Conservation (phyloP, 2,888 invertebrate genomes). For the Muscina levida region DNA sequence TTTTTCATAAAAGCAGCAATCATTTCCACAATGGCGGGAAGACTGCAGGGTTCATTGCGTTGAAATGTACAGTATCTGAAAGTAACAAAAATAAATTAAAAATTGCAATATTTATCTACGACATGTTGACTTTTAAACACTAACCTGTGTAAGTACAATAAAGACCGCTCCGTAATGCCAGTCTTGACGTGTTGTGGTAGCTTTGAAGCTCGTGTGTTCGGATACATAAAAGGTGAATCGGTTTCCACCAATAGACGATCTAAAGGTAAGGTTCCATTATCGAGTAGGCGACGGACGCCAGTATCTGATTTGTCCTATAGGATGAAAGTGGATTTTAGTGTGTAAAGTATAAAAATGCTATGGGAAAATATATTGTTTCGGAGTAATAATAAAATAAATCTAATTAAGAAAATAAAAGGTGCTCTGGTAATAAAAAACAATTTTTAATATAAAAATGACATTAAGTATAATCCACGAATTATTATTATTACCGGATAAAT, state of each 20-base stretch:
- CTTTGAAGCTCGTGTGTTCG: constrained; percentile 95
- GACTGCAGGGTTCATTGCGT: constrained; percentile 96
- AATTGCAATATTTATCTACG: too few species aligned
- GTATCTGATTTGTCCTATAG: constrained; percentile 92
- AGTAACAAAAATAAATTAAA: not conserved
- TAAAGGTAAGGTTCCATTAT: constrained; percentile 89
- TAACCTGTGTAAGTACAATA: constrained; percentile 79
- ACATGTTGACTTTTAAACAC: constrained; percentile 1
- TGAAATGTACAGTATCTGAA: constrained; percentile 94
- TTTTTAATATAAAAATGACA: too few species aligned
- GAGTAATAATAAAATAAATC: not conserved
- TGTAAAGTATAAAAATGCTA: not conserved
- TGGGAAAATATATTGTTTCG: not conserved
- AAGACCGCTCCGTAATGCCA: constrained; percentile 89
- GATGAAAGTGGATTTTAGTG: not conserved
- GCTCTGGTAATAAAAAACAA: too few species aligned
- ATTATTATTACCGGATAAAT: too few species aligned
- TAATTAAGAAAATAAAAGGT: not conserved
- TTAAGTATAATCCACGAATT: too few species aligned
- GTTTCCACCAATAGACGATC: constrained; percentile 94
- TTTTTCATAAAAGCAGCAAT: constrained; percentile 94
- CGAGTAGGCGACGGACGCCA: constrained; percentile 91
- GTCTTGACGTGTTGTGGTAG: constrained; percentile 93
- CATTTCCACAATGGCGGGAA: constrained; percentile 95
- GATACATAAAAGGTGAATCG: constrained; percentile 98